Evolutionary conservation across 2,113 vertebrate species (phyloP), one percentile per base, ranked within the genome.

Genomic region (Thunnus thynnus): DNA sequence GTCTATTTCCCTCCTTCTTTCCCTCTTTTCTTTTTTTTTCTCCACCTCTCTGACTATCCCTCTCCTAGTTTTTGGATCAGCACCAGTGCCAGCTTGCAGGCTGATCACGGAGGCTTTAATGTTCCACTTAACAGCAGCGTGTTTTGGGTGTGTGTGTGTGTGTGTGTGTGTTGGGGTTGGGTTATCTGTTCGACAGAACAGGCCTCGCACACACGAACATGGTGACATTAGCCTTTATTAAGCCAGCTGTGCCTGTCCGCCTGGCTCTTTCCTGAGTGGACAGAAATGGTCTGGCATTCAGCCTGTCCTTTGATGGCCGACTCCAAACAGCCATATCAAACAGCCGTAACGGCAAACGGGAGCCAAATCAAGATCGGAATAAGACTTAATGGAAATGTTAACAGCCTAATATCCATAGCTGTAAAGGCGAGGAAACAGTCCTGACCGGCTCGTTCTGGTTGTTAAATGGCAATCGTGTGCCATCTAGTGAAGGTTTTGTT

Each of bases 291-390:
- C 86, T 86, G 89, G 86, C 78, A 13, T 48, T 41, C 48, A 58
- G 83, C 79, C 87, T 73, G 68, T 70, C 52, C 79, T 89, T 88
- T 91, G 89, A 87, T 85, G 90, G 65, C 47, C 11, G 20, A 27
- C 12, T 51, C 52, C 79, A 82, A 79, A 86, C 67, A 32, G 61
- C 60, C 84, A 14, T 25, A 80, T 87, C 80, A 77, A 74, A 71
- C 78, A 60, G 69, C 78, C 63, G 2, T 70, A 55, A 63, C 51
- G 14, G 67, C 51, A 54, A 82, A 86, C 5, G 8, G 44, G 22
- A 65, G 36, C 78, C 71, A 68, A 70, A 85, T 74, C 62, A 83
- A 70, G 36, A 14, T 74, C 75, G 44, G 50, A 54, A 30, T 13
- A 20, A 48, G 57, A n/a, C 46, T 54, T 57, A 69, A 86, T 73